phyloP scores from a whole-genome alignment of 2,888 invertebrate genomes.

The Pollenia labialis region DNA sequence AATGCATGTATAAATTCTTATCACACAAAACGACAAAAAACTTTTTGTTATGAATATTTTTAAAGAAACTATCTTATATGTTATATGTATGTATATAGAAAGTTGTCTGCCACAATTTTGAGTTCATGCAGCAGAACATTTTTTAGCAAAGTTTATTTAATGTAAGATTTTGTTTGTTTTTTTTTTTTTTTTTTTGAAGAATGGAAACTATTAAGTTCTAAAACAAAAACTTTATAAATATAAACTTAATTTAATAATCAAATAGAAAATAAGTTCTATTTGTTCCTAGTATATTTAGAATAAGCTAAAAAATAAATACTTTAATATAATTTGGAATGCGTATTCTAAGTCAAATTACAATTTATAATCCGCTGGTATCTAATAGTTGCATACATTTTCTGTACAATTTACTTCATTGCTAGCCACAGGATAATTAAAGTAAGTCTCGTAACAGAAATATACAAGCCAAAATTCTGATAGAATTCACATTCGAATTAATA shows the following conservation, averaged over 20 bases:
- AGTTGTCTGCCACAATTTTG: background rate
- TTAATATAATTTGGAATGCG: too few species aligned
- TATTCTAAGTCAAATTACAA: too few species aligned
- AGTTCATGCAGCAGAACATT: background rate
- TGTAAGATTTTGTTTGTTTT: too few species aligned
- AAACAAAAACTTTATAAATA: background rate
- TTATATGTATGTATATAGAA: background rate
- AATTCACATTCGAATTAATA: too few species aligned
- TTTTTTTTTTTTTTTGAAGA: background rate
- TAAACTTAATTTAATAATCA: background rate
- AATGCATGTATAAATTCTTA: slow-evolving; percentile 50
- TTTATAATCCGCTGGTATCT: too few species aligned
- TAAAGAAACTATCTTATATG: background rate
- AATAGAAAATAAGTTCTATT: slow-evolving; percentile 3
- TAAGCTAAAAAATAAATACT: too few species aligned
- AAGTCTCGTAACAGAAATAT: too few species aligned
- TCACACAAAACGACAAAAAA: slow-evolving; percentile 42
- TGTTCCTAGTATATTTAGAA: too few species aligned
- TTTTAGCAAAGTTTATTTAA: background rate
- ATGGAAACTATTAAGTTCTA: background rate
- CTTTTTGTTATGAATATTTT: slow-evolving; percentile 57
- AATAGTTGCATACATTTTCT: too few species aligned
- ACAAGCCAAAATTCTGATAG: too few species aligned
- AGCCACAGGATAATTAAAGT: too few species aligned
- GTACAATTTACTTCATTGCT: too few species aligned